Percentiles rank a stretch among this genome's conserved stretches.
Evolutionary conservation across 2,797 vertebrate species (phyloP).

Genomic region (Microctenopoma lineatum): DNA sequence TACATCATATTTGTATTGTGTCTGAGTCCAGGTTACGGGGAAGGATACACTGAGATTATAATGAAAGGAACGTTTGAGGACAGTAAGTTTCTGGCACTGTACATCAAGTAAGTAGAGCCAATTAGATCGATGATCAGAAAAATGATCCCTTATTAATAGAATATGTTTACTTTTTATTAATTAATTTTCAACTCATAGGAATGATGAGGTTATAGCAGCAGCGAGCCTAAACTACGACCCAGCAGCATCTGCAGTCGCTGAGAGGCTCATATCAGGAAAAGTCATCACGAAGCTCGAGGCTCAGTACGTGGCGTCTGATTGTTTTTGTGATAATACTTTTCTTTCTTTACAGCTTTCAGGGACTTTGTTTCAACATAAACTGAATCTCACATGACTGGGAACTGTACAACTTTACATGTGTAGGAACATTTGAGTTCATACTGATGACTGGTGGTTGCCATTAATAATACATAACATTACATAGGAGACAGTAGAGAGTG

Average conservation of each 20-base stretch:
- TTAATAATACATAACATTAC: too few relatives aligned
- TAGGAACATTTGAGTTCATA: too few relatives aligned
- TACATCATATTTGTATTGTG: conserved; percentile 1
- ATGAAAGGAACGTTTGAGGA: conserved; percentile 85
- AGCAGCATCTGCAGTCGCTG: conserved; percentile 84
- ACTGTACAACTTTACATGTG: too few relatives aligned
- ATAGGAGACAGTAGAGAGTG: not conserved
- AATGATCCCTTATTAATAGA: not conserved
- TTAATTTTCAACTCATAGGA: conserved; percentile 59
- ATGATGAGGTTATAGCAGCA: conserved; percentile 84
- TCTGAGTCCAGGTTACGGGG: conserved; percentile 81
- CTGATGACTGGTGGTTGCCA: too few relatives aligned
- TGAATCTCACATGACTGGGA: too few relatives aligned
- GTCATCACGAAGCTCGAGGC: conserved; percentile 86
- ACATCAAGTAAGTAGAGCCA: conserved; percentile 85
- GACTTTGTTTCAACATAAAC: not conserved
- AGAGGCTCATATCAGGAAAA: conserved; percentile 80
- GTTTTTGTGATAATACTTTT: not conserved
- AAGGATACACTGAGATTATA: conserved; percentile 85
- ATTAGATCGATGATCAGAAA: not conserved
- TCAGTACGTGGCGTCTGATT: conserved; percentile 67
- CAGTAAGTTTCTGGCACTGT: conserved; percentile 86
- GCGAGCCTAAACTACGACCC: conserved; percentile 89
- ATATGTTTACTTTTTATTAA: not conserved
- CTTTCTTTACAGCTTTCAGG: not conserved